Evolutionary conservation across 1,140 invertebrate species (phyloP).

Genomic region (Bombus waltoni): DNA sequence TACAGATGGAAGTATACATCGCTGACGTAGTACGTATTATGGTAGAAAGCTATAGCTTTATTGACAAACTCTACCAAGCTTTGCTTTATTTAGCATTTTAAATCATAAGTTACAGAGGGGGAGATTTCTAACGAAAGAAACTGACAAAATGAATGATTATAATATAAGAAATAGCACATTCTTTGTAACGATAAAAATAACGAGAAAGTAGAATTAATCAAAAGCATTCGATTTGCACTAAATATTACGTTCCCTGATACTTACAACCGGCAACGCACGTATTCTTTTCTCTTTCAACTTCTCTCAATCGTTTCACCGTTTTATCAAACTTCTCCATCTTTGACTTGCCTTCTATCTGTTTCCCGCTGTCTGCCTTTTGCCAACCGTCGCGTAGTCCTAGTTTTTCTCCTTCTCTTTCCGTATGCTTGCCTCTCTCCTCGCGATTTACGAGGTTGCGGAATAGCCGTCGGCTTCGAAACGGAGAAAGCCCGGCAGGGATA

Average conservation of each 20-base stretch:
- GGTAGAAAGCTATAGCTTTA: too few species aligned
- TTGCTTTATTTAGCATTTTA: too few species aligned
- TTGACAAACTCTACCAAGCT: too few species aligned
- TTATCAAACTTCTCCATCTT: conserved; percentile 29
- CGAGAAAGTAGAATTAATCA: neutral
- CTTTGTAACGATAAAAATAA: neutral
- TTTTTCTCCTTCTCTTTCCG: neutral
- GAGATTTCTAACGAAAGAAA: too few species aligned
- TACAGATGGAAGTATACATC: too few species aligned
- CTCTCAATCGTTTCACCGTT: conserved; percentile 10
- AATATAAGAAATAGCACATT: too few species aligned
- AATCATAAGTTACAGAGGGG: too few species aligned
- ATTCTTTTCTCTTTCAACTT: neutral
- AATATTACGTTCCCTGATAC: neutral
- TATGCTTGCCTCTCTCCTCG: conserved; percentile 33
- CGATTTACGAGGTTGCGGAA: conserved; percentile 63
- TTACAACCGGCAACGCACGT: too few species aligned
- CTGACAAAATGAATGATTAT: too few species aligned
- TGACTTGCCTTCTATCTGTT: neutral
- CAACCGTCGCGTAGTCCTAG: neutral
- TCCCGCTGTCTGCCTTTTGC: conserved; percentile 6
- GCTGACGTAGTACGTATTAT: too few species aligned
- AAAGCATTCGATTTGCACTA: neutral
- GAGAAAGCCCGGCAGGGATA: conserved; percentile 45
- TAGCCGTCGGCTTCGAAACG: conserved; percentile 52